phyloP scores from a whole-genome alignment of 2,888 invertebrate species.

The Hecatera dysodea region DNA sequence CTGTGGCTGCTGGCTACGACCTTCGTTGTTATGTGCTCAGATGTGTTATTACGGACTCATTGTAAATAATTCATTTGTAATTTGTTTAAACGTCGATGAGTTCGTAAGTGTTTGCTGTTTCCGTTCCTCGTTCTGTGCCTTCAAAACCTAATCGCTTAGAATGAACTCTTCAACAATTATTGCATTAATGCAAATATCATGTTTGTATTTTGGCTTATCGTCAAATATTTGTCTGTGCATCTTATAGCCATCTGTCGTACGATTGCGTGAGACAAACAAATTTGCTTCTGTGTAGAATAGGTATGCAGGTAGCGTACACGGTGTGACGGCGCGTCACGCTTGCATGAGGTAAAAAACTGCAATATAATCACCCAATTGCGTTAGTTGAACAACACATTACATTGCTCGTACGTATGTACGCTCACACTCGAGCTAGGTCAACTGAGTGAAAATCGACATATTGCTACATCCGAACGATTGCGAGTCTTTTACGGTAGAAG shows the following conservation, averaged over 20 bases:
- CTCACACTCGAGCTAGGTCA: constrained; percentile 78
- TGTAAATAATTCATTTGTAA: constrained; percentile 59
- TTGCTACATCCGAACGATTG: constrained; percentile 70
- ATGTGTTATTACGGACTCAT: constrained; percentile 65
- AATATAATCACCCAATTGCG: constrained; percentile 64
- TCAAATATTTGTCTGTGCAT: constrained; percentile 2
- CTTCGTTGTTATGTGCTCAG: constrained; percentile 69
- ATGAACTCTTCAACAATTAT: neutral
- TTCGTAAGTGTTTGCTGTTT: constrained; percentile 31
- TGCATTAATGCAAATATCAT: constrained; percentile 1
- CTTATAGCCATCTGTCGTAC: constrained; percentile 16
- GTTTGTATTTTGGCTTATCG: neutral
- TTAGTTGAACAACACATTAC: constrained; percentile 60
- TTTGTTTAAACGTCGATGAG: constrained; percentile 33
- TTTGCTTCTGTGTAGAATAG: constrained; percentile 49
- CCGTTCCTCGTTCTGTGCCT: constrained; percentile 24
- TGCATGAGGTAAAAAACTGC: constrained; percentile 67
- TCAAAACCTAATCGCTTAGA: constrained; percentile 11
- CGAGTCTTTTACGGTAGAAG: constrained; percentile 45
- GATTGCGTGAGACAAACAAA: constrained; percentile 57
- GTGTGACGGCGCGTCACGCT: constrained; percentile 67
- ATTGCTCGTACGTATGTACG: constrained; percentile 70
- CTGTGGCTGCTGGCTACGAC: constrained; percentile 54
- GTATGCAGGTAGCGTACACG: constrained; percentile 64
- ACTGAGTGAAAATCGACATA: constrained; percentile 74